A percentile compares a stretch with the other conserved stretches of the same genome.
Evolutionary conservation across 2,888 invertebrate species (phyloP).

Genomic region (Polydesmus complanatus): DNA sequence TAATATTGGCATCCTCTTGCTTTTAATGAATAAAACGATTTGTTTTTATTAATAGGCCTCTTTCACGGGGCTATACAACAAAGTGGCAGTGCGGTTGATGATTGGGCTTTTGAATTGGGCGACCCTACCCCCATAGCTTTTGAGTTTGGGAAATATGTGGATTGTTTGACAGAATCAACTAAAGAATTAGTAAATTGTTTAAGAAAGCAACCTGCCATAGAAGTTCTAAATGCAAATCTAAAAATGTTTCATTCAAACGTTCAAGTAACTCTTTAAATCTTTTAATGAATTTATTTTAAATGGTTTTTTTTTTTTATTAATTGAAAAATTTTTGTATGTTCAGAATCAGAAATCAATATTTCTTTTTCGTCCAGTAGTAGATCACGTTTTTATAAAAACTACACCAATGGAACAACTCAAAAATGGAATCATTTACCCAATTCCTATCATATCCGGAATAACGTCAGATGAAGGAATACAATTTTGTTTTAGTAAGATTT

Average conservation of each 20-base stretch:
- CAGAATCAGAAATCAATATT: neutral
- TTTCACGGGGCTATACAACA: neutral
- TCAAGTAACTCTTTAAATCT: too few relatives aligned
- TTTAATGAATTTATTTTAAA: too few relatives aligned
- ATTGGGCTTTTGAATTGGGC: neutral
- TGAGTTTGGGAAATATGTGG: neutral
- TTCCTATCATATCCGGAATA: neutral
- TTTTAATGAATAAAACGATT: neutral
- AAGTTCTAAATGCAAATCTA: neutral
- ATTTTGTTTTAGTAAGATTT: neutral
- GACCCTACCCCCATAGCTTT: neutral
- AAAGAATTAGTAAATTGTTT: neutral
- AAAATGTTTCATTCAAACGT: too few relatives aligned
- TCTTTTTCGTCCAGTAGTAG: neutral
- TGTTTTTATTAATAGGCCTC: neutral
- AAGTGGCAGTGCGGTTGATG: neutral
- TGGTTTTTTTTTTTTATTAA: too few relatives aligned
- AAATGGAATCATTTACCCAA: neutral
- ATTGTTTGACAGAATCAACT: neutral
- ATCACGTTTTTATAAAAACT: too few relatives aligned
- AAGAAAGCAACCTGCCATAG: neutral
- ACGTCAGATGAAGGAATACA: neutral
- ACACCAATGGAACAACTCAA: neutral
- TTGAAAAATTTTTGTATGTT: too few relatives aligned
- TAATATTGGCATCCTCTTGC: too few relatives aligned